Evolutionary conservation across 2,888 invertebrate genomes (phyloP), one percentile per base, ranked within the genome.

Genomic region (Alloscopus bannaensis): DNA sequence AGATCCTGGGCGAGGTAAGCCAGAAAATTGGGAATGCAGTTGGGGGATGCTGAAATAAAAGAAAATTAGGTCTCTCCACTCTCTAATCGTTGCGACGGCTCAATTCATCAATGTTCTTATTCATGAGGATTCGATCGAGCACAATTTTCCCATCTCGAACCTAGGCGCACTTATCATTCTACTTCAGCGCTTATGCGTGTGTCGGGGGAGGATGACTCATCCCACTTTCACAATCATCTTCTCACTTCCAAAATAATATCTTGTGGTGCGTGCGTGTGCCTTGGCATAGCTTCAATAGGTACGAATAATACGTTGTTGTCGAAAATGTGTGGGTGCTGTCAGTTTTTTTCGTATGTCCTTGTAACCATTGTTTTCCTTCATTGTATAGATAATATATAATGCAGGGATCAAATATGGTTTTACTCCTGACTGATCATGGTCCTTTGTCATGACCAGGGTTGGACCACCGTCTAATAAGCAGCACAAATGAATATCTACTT

Each of bases 11-110:
- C 2, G 45, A 31, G 70, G 24, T 4, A 60, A 47, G 20, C n/a
- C 20, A 28, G 59, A 55, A 69, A 59, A 69, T 60, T 71, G 71
- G 52, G 50, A 36, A 60, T 50, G 47, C 36, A 50, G 40, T 18
- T 24, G 62, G 52, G 40, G 18, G 22, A 40, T 60, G 40, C 13
- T 22, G 28, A 24, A 55, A 55, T 55, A 24, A 22, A 60, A 60
- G 60, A 36, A 60, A 60, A 60, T 60, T 60, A 60, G 60, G 40
- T 60, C 40, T 40, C n/a, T n/a, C n/a, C n/a, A n/a, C n/a, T 26
- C 8, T n/a, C 26, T 36, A 40, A 60, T 60, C 60, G 60, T 18
- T 1, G n/a, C n/a, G 16, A 60, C 18, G 60, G 22, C 24, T 60
- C 20, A 60, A 36, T 40, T 36, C 29, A 60, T 36, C 40, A 59